These are phyloP conservation scores for Alitta virens DNA, from an alignment of 2,888 invertebrate genomes.

Conservation along the genomic window DNA sequence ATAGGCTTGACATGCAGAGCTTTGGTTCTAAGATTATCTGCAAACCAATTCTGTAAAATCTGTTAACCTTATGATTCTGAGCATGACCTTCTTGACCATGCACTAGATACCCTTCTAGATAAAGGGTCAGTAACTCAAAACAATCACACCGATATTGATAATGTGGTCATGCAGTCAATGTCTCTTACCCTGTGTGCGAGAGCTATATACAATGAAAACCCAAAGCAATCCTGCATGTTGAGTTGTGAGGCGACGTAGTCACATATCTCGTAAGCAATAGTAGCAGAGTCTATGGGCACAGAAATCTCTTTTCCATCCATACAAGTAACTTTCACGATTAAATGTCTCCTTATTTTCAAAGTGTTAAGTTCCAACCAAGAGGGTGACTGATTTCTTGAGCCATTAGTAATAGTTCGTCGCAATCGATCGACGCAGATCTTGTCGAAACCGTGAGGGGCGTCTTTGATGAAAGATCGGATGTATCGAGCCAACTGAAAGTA, in stretches of 20 bases:
- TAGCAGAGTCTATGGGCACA: slow-evolving; percentile 30
- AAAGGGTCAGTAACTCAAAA: not conserved
- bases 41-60: no score
- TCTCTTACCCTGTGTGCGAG: slow-evolving; percentile 30
- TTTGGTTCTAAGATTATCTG: no score
- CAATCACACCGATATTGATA: not conserved
- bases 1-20: no score
- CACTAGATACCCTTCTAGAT: no score
- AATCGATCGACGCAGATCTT: slow-evolving; percentile 21
- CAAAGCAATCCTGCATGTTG: slow-evolving; percentile 30
- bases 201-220: slow-evolving; percentile 32
- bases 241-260: slow-evolving; percentile 20
- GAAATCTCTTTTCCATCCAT: slow-evolving; percentile 24
- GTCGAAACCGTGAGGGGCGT: slow-evolving; percentile 17
- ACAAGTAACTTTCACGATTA: slow-evolving; percentile 29
- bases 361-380: slow-evolving; percentile 32
- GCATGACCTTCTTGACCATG: no score
- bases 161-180: not conserved
- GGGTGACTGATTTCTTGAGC: slow-evolving; percentile 32
- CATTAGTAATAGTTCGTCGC: slow-evolving; percentile 21
- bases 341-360: slow-evolving; percentile 16
- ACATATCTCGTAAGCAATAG: slow-evolving; percentile 29
- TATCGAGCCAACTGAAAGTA: slow-evolving; percentile 13
- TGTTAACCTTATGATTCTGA: no score
- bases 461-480: slow-evolving; percentile 25